A percentile compares a stretch with the other conserved stretches of the same genome.
Conservation (phyloP, 2,797 vertebrate species). For the Coilia nasus region DNA sequence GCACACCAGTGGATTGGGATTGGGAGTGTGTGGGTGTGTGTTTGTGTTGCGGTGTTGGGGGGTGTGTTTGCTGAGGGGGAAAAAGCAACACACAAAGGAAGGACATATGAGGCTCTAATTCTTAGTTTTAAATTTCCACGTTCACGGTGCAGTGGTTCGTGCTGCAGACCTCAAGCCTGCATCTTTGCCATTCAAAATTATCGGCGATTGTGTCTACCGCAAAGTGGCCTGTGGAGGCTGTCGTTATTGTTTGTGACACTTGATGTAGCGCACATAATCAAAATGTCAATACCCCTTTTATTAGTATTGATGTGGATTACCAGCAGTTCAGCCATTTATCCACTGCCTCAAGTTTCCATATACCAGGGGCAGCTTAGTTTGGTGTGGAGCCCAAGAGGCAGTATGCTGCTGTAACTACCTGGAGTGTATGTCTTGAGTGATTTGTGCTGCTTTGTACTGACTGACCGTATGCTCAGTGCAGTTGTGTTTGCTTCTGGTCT, state of each 20-base stretch:
- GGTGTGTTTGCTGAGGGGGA: background rate
- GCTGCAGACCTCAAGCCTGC: background rate
- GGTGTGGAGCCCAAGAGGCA: background rate
- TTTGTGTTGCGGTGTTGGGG: background rate
- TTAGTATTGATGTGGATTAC: conserved; percentile 41
- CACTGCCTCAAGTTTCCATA: background rate
- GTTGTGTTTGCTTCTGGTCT: background rate
- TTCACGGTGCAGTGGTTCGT: background rate
- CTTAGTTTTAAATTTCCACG: background rate
- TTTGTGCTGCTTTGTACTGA: background rate
- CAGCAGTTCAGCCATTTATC: conserved; percentile 29
- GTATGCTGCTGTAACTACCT: background rate
- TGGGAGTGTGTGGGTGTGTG: background rate
- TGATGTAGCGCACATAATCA: conserved; percentile 58
- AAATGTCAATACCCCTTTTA: conserved; percentile 61
- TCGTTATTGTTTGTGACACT: conserved; percentile 55
- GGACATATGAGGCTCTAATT: background rate
- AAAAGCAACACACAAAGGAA: background rate
- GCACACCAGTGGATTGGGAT: background rate
- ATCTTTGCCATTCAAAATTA: conserved; percentile 31
- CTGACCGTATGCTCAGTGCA: background rate
- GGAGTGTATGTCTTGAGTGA: background rate
- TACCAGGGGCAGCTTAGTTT: background rate
- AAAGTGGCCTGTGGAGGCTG: conserved; percentile 32
- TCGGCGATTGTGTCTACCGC: conserved; percentile 38